Base-by-base conservation (phyloP, 2,113 vertebrate genomes). In the Leucoraja erinaceus region DNA sequence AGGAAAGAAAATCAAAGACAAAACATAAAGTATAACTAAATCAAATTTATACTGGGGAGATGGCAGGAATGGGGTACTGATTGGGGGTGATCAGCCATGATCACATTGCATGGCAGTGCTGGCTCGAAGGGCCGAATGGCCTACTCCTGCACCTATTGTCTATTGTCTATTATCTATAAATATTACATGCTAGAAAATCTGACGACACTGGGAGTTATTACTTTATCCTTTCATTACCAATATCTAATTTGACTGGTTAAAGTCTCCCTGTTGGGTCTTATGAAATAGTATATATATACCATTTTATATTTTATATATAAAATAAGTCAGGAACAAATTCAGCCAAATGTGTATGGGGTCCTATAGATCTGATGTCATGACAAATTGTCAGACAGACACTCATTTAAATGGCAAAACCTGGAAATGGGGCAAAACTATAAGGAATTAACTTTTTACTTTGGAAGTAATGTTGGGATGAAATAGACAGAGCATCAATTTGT, bases 1-100 rank as follows among this genome's bases (percentile, higher is more conserved):
- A 93, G 93, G 81, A 78, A 31, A 54, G 93, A 0, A 6, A 22
- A 93, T 93, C 18, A 84, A 93, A 93, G 86, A 61, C 8, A 90
- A 94, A 16, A 83, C 18, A 31, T 68, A 61, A 9, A 28, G 28
- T 6, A 63, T 88, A 18, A 20, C 18, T 16, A 88, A 88, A 63
- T 54, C 47, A 56, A 54, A 81, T 81, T 47, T 47, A 47, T 47
- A 47, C 38, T 47, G 38, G 38, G 38, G 38, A 47, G 38, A 47
- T 1, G 38, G 38, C 38, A 47, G 38, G 38, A 47, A 47, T 3
- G 38, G 38, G 38, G 3, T 47, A 47, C 38, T 47, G 38, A 47
- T 47, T 47, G 38, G 38, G 38, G 38, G 3, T 47, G 38, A 47
- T 47, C 38, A 47, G 38, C 38, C 38, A 47, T 47, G 38, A 47